Base-by-base conservation (phyloP, 2,888 invertebrate species). In the Escarpia spicata region DNA sequence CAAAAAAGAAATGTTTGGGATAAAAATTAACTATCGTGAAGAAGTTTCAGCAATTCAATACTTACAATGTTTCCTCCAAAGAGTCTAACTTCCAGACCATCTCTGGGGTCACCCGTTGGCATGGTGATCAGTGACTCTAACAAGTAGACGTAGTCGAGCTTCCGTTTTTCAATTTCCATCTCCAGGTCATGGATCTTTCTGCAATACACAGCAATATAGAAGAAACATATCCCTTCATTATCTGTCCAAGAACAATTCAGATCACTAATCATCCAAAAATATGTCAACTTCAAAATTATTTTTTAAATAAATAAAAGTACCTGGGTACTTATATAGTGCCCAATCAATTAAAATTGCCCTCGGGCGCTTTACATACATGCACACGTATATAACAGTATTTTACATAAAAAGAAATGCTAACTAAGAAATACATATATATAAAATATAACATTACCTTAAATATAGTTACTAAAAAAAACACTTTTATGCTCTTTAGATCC, bases 121-220 rank as follows among this genome's bases (percentile, higher is more conserved):
- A 97, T 96, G 19, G 96, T 95, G 43, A 97, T 96, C 93, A 96
- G 96, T n/a, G 97, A 97, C 95, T 97, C 97, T 92, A 97, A 95
- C 92, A 97, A 94, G 19, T 96, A 96, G 8, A 97, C 96, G 94
- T 97, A 97, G 94, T 97, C 96, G 92, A 96, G 95, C 94, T 97
- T 97, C 96, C 97, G 96, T 93, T 96, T 95, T 92, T 97, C 97
- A 91, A 97, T 96, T 92, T 96, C 96, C 6, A 95, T 95, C 93
- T 96, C 96, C 92, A 96, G 93, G 19, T 95, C 94, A 26, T 95
- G 95, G n/a, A 96, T 94, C 91, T 95, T 94, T 31, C 96, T 96
- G 93, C 37, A 94, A 94, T 6, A 91, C 31, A 91, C 75, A 75
- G 75, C 75, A 26, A 26, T n/a, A 26, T 26, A 26, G 75, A 6